Evolutionary conservation across 2,113 vertebrate genomes (phyloP).

Genomic region (Tragelaphus scriptus): DNA sequence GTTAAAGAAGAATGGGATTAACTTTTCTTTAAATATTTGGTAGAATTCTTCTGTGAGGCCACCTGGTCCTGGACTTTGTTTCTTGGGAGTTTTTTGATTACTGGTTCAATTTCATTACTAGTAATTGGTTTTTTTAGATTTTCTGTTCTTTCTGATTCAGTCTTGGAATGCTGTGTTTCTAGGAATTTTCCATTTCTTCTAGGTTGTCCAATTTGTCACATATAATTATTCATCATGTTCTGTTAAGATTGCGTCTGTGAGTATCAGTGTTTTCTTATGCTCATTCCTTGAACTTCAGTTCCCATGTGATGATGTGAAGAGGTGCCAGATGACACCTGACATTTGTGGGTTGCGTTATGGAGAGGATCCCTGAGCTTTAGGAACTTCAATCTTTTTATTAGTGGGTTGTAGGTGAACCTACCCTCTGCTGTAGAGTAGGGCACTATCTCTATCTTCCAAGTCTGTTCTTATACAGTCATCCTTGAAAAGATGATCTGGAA

Average conservation of each 20-base stretch:
- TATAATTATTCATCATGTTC: not conserved
- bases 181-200: not conserved
- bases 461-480: not conserved
- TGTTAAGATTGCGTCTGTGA: not conserved
- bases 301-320: not conserved
- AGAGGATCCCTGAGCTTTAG: not conserved
- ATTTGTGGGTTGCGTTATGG: not conserved
- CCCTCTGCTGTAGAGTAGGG: not conserved
- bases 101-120: not conserved
- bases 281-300: not conserved
- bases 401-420: not conserved
- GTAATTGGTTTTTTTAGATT: not conserved
- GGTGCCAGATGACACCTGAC: not conserved
- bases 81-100: not conserved
- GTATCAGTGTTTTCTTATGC: not conserved
- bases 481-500: not conserved
- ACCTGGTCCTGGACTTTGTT: not conserved
- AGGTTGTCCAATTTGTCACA: not conserved
- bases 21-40: not conserved
- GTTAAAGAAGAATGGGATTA: not conserved
- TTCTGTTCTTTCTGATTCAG: not conserved
- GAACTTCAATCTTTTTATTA: not conserved
- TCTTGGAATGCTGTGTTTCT: not conserved
- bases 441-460: not conserved
- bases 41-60: not conserved